Evolutionary conservation across 2,888 invertebrate genomes (phyloP).

Genomic region (Marronus borbonicus): DNA sequence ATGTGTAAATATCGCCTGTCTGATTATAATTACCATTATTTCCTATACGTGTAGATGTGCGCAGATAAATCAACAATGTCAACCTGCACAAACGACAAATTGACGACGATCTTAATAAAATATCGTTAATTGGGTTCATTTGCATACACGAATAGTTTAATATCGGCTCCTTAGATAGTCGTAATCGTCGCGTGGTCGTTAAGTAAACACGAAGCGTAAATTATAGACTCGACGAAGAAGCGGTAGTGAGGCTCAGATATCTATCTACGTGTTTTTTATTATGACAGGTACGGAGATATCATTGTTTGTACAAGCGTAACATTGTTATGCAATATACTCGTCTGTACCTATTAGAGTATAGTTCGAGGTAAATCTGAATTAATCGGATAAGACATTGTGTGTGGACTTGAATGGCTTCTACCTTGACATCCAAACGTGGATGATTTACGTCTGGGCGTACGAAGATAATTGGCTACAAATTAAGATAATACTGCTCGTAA

Average conservation of each 20-base stretch:
- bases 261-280: background rate
- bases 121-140: constrained; percentile 8
- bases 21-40: constrained; percentile 5
- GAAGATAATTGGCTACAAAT: background rate
- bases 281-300: constrained; percentile 2
- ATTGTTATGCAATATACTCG: constrained; percentile 1
- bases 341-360: constrained; percentile 1
- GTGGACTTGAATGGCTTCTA: constrained; percentile 15
- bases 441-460: constrained; percentile 1
- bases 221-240: constrained; percentile 17
- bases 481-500: constrained; percentile 3
- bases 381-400: constrained; percentile 11
- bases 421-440: constrained; percentile 13
- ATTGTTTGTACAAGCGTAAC: constrained; percentile 8
- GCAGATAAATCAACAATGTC: background rate
- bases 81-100: background rate
- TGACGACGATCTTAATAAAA: background rate
- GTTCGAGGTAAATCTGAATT: constrained; percentile 19
- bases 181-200: constrained; percentile 15
- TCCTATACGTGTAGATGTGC: background rate
- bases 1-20: background rate
- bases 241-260: background rate
- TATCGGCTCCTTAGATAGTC: constrained; percentile 6
- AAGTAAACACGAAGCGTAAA: constrained; percentile 1
- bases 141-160: constrained; percentile 9